These are phyloP conservation scores for Stichodactyla helianthus DNA, from an alignment of 64 coral and sea anemone species.

Conservation along the genomic window DNA sequence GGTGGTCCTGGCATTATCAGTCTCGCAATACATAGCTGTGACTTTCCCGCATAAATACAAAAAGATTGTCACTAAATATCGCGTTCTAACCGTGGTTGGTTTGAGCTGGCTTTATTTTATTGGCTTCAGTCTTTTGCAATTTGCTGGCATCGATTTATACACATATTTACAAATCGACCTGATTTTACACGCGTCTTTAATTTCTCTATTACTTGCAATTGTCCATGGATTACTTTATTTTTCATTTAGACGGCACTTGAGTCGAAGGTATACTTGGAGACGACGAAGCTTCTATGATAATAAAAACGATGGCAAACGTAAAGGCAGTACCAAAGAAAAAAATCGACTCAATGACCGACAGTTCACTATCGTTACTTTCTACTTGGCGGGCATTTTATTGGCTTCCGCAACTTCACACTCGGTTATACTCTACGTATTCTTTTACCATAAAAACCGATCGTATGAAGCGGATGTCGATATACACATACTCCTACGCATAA, in stretches of 20 bases:
- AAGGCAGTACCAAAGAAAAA: slow-evolving; percentile 14
- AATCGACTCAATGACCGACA: slow-evolving; percentile 35
- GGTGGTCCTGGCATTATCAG: slow-evolving; percentile 52
- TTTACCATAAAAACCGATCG: slow-evolving; percentile 14
- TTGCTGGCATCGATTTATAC: slow-evolving; percentile 11
- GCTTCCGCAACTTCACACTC: slow-evolving; percentile 38
- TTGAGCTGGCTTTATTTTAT: slow-evolving; percentile 62
- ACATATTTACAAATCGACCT: slow-evolving; percentile 46
- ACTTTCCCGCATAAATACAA: slow-evolving; percentile 80
- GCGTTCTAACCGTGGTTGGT: slow-evolving; percentile 29
- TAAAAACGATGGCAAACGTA: not conserved
- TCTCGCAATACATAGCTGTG: slow-evolving; percentile 72
- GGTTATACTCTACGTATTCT: slow-evolving; percentile 34
- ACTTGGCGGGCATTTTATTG: slow-evolving; percentile 46
- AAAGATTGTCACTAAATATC: slow-evolving; percentile 49
- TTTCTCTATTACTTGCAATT: slow-evolving; percentile 33
- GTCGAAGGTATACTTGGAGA: not conserved
- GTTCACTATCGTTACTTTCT: slow-evolving; percentile 53
- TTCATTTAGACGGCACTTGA: slow-evolving; percentile 40
- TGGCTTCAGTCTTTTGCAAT: slow-evolving; percentile 58
- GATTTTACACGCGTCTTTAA: slow-evolving; percentile 37
- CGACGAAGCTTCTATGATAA: not conserved
- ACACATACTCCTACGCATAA: slow-evolving; percentile 36
- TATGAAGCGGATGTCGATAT: slow-evolving; percentile 14
- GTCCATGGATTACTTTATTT: slow-evolving; percentile 39